Percentiles rank a stretch among this genome's conserved stretches.
These are phyloP conservation scores for Metridium senile DNA, from an alignment of 92 coral and sea anemone genomes.

Conservation along the genomic window DNA sequence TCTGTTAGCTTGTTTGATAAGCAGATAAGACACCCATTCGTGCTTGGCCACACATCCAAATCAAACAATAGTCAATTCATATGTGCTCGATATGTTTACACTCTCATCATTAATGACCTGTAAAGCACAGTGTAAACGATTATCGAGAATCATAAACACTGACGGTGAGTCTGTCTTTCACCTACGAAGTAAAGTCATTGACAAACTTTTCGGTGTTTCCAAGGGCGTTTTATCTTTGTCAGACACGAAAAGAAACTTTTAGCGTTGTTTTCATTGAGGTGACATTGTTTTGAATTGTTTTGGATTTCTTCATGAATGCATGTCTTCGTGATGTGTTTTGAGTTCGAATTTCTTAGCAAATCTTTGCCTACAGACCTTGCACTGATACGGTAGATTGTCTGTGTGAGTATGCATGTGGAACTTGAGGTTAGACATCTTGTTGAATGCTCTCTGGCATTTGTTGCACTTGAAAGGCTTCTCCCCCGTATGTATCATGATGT, in stretches of 20 bases:
- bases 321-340: slow-evolving; percentile 70
- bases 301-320: slow-evolving; percentile 46
- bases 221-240: background rate
- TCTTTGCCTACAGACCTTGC: slow-evolving; percentile 77
- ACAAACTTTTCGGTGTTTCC: slow-evolving; percentile 5
- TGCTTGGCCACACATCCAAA: background rate
- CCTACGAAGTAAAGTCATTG: background rate
- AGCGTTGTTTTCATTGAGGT: slow-evolving; percentile 1
- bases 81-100: slow-evolving; percentile 26
- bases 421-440: slow-evolving; percentile 97
- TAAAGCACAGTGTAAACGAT: slow-evolving; percentile 40
- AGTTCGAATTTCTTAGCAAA: slow-evolving; percentile 77
- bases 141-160: slow-evolving; percentile 27
- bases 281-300: slow-evolving; percentile 12
- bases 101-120: slow-evolving; percentile 43
- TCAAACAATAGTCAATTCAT: slow-evolving; percentile 36
- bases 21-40: background rate
- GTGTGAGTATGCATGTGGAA: slow-evolving; percentile 97
- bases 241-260: no score
- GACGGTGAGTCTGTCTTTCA: background rate
- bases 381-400: slow-evolving; percentile 76
- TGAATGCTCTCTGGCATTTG: slow-evolving; percentile 90
- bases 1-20: background rate
- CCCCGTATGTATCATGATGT: slow-evolving; percentile 97
- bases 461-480: slow-evolving; percentile 94